A percentile compares a stretch with the other conserved stretches of the same genome.
phyloP scores from a whole-genome alignment of 2,113 vertebrate species.

The Andinoacara biseriatus region DNA sequence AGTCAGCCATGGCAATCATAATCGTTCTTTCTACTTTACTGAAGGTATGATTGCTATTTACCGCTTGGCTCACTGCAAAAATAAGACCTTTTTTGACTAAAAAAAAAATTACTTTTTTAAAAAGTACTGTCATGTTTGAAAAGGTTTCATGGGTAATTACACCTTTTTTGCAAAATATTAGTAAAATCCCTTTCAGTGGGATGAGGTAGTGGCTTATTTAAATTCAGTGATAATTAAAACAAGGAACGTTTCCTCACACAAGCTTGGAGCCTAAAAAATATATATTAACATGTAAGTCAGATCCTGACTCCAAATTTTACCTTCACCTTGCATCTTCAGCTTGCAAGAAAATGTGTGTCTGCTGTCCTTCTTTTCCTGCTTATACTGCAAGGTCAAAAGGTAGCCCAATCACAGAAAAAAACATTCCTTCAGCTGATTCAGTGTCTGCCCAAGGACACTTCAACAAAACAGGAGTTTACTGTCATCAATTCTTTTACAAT shows the following conservation, averaged over 20 bases:
- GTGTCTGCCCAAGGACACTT: constrained; percentile 7
- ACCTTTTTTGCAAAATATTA: constrained; percentile 22
- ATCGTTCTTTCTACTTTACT: constrained; percentile 33
- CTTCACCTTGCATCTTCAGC: not conserved
- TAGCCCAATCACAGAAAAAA: not conserved
- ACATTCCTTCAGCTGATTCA: not conserved
- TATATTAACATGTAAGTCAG: not conserved
- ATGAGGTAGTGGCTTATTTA: constrained; percentile 15
- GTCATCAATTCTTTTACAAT: not conserved
- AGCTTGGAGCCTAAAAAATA: constrained; percentile 1
- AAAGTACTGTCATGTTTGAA: constrained; percentile 17
- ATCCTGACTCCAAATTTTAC: constrained; percentile 1
- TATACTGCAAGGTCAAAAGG: not conserved
- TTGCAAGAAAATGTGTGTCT: constrained; percentile 10
- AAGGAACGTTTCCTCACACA: constrained; percentile 6
- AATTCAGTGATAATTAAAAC: constrained; percentile 35
- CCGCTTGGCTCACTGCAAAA: constrained; percentile 23
- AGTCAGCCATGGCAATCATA: not conserved
- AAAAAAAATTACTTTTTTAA: constrained; percentile 12
- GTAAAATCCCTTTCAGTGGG: constrained; percentile 9
- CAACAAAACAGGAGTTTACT: not conserved
- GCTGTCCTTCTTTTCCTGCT: not conserved
- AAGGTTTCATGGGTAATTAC: constrained; percentile 37
- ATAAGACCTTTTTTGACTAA: constrained; percentile 17
- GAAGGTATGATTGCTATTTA: constrained; percentile 48